Base-by-base conservation (phyloP, 2,113 vertebrate genomes). In the Istiophorus platypterus region DNA sequence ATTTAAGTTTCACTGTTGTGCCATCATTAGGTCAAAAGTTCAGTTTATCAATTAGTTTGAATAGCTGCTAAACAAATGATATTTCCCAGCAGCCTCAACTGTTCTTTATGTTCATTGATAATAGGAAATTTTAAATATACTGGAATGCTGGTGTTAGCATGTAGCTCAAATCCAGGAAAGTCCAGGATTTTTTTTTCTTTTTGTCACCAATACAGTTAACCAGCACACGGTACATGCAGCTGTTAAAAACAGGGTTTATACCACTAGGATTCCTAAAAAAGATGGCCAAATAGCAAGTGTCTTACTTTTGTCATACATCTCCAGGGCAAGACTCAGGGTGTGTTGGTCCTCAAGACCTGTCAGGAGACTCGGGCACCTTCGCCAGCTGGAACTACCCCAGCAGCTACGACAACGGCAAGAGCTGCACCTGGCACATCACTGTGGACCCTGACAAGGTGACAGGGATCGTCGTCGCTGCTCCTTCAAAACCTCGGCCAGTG, bases 381-480 rank as follows among this genome's bases (percentile, higher is more conserved):
- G 86, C 84, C 89, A 95, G 95, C 76, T 47, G 61, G 74, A 94
- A 95, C 88, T 95, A 94, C 79, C 95, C 95, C 58, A 90, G 45
- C 59, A 93, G 87, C 63, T 96, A 95, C 7, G 82, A 93, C 78
- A 94, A 93, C 1, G 89, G 92, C 52, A 82, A 84, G 82, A 93
- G 90, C 85, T 96, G 95, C 81, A 68, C 78, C 61, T 96, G 96
- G 95, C 67, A 85, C 11, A 96, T 96, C 87, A 93, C 84, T 0
- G 94, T 96, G 87, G 92, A 93, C 57, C 88, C 94, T 1, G 87
- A 87, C 78, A 96, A 95, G 94, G 95, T 96, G 89, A 89, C 34
- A 26, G 11, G 22, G 18, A 67, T 59, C 67, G 49, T 15, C 68
- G 62, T 47, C 49, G 34, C n/a, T 26, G 14, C 24, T 5, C 34